Conservation (phyloP, 2,888 invertebrate genomes). For the Arrhopalites spinosus region DNA sequence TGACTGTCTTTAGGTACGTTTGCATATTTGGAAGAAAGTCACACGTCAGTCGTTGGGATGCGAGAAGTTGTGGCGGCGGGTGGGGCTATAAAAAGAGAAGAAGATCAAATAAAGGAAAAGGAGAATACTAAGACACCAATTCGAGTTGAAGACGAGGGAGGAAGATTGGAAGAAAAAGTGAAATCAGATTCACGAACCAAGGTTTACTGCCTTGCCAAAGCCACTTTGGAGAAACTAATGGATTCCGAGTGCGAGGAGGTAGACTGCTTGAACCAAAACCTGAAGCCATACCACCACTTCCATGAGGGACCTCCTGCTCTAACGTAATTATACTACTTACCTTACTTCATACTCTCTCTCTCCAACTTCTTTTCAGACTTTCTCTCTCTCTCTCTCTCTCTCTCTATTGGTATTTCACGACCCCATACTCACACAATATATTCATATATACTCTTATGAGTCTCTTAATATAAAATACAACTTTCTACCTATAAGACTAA, state of each 20-base stretch:
- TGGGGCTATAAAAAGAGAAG: constrained; percentile 6
- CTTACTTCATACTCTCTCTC: constrained; percentile 8
- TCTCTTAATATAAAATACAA: not conserved
- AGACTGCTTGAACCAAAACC: constrained; percentile 13
- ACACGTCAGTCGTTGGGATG: constrained; percentile 94
- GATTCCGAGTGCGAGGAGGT: constrained; percentile 36
- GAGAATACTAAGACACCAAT: constrained; percentile 15
- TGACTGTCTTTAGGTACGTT: constrained; percentile 66
- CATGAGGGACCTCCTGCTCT: constrained; percentile 34
- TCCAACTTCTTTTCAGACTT: constrained; percentile 5
- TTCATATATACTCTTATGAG: not conserved
- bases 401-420: not conserved
- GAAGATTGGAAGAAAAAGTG: constrained; percentile 13
- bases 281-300: not conserved
- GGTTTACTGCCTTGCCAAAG: constrained; percentile 53
- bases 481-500: not conserved
- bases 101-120: constrained; percentile 30
- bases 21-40: constrained; percentile 85
- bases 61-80: constrained; percentile 68
- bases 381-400: constrained; percentile 5
- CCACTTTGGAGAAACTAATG: constrained; percentile 51
- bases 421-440: not conserved
- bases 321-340: constrained; percentile 51
- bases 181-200: constrained; percentile 28
- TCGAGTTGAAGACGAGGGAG: constrained; percentile 3